Evolutionary conservation across 2,888 invertebrate species (phyloP).

Genomic region (Ariolimax columbianus): DNA sequence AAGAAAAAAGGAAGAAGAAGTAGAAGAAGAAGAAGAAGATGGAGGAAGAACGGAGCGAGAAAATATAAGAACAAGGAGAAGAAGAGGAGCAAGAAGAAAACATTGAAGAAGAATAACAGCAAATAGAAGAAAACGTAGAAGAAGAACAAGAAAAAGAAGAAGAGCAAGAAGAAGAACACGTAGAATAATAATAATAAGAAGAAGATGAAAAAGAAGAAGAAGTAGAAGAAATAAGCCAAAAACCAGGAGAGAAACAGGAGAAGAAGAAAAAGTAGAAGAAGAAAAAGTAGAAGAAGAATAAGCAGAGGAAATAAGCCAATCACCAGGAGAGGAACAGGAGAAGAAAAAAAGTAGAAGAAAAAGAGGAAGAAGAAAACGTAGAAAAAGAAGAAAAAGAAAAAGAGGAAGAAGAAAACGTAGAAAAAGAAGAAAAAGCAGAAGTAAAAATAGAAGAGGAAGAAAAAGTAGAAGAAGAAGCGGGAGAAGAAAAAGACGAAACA

Average conservation of each 20-base stretch:
- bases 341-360: too few species aligned
- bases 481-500: too few species aligned
- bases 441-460: background rate
- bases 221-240: background rate
- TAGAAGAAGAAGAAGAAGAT: background rate
- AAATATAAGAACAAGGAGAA: background rate
- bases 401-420: too few species aligned
- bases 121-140: too few species aligned
- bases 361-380: too few species aligned
- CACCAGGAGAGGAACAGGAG: background rate
- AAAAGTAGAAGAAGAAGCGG: too few species aligned
- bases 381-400: too few species aligned
- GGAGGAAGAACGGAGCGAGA: background rate
- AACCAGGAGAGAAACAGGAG: background rate
- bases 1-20: background rate
- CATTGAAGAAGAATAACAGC: background rate
- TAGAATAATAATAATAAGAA: too few species aligned
- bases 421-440: too few species aligned
- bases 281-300: background rate
- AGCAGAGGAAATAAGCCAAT: background rate
- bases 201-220: too few species aligned
- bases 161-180: background rate
- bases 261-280: background rate
- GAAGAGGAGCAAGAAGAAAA: background rate
- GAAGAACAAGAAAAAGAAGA: background rate